Evolutionary conservation across 2,888 invertebrate genomes (phyloP).

Genomic region (Odontocolon sp.): DNA sequence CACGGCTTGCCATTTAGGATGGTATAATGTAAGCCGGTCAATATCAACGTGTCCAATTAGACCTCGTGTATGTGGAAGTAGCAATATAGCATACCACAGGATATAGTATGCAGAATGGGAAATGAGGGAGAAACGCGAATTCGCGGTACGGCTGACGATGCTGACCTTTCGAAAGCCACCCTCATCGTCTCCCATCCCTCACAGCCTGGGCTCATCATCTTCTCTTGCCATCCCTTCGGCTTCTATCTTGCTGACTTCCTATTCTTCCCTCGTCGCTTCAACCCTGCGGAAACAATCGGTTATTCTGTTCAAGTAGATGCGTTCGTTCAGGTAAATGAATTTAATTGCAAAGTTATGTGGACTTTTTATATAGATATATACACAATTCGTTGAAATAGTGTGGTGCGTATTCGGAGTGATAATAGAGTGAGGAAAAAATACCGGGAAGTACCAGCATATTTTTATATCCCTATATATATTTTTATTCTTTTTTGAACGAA

Average conservation of each 20-base stretch:
- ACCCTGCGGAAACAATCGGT: constrained; percentile 36
- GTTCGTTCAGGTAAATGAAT: constrained; percentile 47
- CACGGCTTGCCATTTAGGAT: too few relatives aligned
- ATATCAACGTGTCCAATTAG: too few relatives aligned
- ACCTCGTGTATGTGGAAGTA: too few relatives aligned
- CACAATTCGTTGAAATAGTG: not conserved
- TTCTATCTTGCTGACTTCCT: constrained; percentile 30
- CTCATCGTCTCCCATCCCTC: not conserved
- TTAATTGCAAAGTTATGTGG: constrained; percentile 38
- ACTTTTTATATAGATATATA: not conserved
- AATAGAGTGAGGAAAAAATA: not conserved
- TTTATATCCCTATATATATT: not conserved
- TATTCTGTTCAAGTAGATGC: constrained; percentile 14
- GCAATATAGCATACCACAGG: too few relatives aligned
- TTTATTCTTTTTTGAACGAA: not conserved
- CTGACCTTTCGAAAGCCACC: constrained; percentile 37
- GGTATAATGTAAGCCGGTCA: too few relatives aligned
- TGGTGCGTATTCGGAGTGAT: not conserved
- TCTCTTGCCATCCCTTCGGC: not conserved
- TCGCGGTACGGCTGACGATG: constrained; percentile 9
- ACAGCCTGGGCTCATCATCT: constrained; percentile 24
- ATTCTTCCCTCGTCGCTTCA: constrained; percentile 1
- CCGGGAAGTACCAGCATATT: not conserved
- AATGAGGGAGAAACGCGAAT: constrained; percentile 4
- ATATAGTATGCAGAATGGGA: constrained; percentile 11